These are phyloP conservation scores for Lamellibrachia satsuma DNA, from an alignment of 2,888 invertebrate species.

Conservation along the genomic window DNA sequence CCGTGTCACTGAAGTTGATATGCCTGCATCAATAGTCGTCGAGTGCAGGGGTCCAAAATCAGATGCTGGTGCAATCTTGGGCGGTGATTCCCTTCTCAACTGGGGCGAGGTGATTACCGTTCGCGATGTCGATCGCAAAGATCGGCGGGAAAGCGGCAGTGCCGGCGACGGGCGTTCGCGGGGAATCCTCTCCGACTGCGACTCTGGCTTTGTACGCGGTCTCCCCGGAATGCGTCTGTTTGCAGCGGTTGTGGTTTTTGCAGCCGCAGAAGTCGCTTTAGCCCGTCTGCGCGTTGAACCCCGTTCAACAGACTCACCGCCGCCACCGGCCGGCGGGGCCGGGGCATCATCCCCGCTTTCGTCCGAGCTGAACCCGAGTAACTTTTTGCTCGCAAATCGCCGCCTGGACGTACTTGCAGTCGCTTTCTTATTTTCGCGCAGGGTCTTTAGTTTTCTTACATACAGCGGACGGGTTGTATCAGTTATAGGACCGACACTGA, in stretches of 20 bases:
- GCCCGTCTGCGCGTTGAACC: conserved; percentile 28
- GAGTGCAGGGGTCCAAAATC: not conserved
- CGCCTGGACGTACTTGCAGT: not conserved
- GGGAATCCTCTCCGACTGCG: conserved; percentile 6
- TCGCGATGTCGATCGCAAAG: not conserved
- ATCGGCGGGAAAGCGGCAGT: not conserved
- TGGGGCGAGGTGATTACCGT: not conserved
- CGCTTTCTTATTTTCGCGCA: conserved; percentile 29
- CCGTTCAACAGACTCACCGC: conserved; percentile 25
- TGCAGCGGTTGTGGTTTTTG: conserved; percentile 8
- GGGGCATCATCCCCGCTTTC: conserved; percentile 37
- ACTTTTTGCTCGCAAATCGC: conserved; percentile 20
- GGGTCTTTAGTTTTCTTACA: conserved; percentile 35
- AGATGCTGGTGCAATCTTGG: not conserved
- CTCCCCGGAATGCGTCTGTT: not conserved
- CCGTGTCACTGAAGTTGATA: not conserved
- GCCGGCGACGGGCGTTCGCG: conserved; percentile 12
- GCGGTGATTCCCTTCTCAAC: not conserved
- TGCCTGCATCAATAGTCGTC: not conserved
- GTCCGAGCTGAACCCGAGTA: conserved; percentile 39
- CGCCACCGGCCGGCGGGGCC: conserved; percentile 21
- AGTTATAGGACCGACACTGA: conserved; percentile 35
- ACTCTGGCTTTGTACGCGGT: not conserved
- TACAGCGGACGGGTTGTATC: conserved; percentile 36
- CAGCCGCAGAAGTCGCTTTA: conserved; percentile 28